Evolutionary conservation across 1,140 invertebrate genomes (phyloP).

Genomic region (Drosophila baimaii): DNA sequence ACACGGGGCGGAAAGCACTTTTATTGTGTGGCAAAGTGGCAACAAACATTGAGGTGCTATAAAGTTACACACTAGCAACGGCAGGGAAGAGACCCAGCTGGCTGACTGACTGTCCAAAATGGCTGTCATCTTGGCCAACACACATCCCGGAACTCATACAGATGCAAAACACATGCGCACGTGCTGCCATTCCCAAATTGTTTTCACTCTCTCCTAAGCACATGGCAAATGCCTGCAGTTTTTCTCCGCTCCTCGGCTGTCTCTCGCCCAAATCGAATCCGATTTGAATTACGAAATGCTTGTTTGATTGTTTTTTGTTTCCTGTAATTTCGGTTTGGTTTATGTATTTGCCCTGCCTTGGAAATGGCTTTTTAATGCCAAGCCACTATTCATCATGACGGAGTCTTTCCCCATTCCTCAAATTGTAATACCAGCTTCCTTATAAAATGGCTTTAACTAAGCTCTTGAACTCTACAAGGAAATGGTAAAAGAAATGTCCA

Average conservation of each 20-base stretch:
- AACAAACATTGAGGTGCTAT: conserved; percentile 71
- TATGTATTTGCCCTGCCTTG: conserved; percentile 5
- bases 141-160: conserved; percentile 25
- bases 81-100: conserved; percentile 21
- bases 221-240: conserved; percentile 49
- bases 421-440: neutral
- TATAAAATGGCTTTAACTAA: neutral
- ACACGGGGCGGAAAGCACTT: conserved; percentile 41
- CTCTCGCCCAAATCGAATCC: conserved; percentile 50
- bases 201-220: conserved; percentile 66
- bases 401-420: neutral
- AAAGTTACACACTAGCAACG: conserved; percentile 55
- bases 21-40: conserved; percentile 76
- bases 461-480: neutral
- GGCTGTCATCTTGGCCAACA: conserved; percentile 33
- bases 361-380: conserved; percentile 68
- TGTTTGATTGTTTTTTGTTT: conserved; percentile 61
- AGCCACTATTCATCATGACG: conserved; percentile 32
- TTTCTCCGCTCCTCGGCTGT: conserved; percentile 6
- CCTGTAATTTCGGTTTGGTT: conserved; percentile 17
- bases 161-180: conserved; percentile 71
- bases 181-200: conserved; percentile 70
- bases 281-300: conserved; percentile 57
- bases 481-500: neutral
- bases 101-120: conserved; percentile 49